These are phyloP conservation scores for Ivindomyrus marchei DNA, from an alignment of 2,113 vertebrate genomes.

Conservation along the genomic window DNA sequence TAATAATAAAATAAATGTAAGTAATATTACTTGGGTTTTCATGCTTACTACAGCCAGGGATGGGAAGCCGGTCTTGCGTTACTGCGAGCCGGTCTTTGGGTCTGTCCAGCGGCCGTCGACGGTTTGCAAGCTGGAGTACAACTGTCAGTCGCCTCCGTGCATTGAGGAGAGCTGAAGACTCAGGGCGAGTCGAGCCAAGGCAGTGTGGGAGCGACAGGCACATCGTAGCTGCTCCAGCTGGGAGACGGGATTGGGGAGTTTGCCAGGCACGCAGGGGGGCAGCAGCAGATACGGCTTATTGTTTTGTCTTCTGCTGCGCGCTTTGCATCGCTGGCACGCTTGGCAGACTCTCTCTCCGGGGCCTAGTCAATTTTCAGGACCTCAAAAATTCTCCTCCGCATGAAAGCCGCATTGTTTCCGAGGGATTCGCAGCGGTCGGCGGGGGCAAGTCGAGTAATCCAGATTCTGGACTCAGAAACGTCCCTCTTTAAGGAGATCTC, in stretches of 20 bases:
- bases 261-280: background rate
- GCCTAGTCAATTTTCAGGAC: background rate
- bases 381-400: background rate
- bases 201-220: background rate
- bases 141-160: background rate
- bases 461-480: background rate
- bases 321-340: background rate
- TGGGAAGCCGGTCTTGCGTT: background rate
- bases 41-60: background rate
- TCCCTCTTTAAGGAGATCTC: slow-evolving; percentile 7
- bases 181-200: background rate
- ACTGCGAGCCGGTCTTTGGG: background rate
- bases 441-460: background rate
- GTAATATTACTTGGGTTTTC: background rate
- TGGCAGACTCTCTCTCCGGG: background rate
- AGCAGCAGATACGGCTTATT: background rate
- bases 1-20: background rate
- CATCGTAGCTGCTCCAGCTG: background rate
- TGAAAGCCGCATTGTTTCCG: background rate
- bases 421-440: background rate
- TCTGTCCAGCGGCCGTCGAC: background rate
- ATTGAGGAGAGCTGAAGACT: background rate
- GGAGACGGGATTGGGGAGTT: background rate
- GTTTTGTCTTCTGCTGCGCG: background rate
- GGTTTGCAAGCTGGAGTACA: background rate